phyloP scores from a whole-genome alignment of 1,140 invertebrate genomes.

The Ceratosolen fusciceps region DNA sequence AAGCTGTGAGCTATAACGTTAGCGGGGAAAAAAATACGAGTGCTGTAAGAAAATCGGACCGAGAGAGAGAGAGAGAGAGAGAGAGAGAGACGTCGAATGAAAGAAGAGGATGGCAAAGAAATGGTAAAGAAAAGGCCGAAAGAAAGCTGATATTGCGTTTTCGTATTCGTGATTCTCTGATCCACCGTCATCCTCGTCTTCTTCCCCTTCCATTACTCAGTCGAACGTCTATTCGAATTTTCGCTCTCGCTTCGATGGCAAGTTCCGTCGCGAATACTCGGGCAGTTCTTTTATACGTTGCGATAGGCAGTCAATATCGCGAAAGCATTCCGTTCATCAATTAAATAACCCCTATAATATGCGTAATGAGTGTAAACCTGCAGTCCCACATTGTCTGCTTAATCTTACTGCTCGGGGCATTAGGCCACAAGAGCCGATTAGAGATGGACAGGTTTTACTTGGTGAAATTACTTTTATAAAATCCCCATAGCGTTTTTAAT shows the following conservation, averaged over 20 bases:
- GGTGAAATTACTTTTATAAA: too few relatives aligned
- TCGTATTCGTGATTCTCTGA: slow-evolving; percentile 8
- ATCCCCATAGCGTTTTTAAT: too few relatives aligned
- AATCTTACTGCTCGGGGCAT: too few relatives aligned
- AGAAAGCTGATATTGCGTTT: slow-evolving; percentile 34
- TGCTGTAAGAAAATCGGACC: neutral
- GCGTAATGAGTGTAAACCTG: too few relatives aligned
- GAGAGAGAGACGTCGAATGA: slow-evolving; percentile 9
- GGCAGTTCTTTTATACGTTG: slow-evolving; percentile 26
- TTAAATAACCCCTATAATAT: too few relatives aligned
- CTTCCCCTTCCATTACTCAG: neutral
- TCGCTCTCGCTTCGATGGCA: slow-evolving; percentile 19
- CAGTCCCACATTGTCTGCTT: too few relatives aligned
- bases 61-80: neutral
- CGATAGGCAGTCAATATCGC: slow-evolving; percentile 31
- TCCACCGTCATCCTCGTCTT: neutral
- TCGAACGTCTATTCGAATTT: slow-evolving; percentile 41
- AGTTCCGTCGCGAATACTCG: neutral
- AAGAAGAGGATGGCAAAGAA: neutral
- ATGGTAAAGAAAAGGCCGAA: neutral
- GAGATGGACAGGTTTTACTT: too few relatives aligned
- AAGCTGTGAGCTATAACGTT: neutral
- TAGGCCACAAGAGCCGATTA: too few relatives aligned
- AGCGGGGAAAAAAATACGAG: neutral
- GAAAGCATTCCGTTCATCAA: too few relatives aligned